phyloP scores from a whole-genome alignment of 2,888 invertebrate genomes.

The Clistopyga incitator region DNA sequence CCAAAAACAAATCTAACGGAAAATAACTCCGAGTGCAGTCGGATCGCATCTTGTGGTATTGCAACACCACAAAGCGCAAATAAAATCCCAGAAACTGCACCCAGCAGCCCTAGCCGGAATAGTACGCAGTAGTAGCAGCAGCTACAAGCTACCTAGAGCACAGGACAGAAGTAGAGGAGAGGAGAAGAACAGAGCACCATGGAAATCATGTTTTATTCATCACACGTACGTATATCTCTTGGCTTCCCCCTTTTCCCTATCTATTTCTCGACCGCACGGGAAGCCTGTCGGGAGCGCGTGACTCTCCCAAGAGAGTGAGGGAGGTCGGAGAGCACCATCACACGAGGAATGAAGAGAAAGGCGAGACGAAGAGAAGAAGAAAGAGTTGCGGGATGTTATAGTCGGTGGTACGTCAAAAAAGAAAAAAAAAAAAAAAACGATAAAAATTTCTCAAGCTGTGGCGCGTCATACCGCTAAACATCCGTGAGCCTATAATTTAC shows the following conservation, averaged over 20 bases:
- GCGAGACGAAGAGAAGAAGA: not conserved
- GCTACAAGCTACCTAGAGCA: conserved; percentile 8
- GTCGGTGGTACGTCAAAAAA: not conserved
- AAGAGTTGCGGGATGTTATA: not conserved
- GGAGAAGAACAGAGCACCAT: conserved; percentile 11
- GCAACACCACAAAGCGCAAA: not conserved
- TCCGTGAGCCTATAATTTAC: conserved; percentile 9
- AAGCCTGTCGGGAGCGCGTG: conserved; percentile 34
- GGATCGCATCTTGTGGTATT: not conserved
- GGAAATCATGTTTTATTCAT: conserved; percentile 65
- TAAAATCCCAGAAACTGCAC: not conserved
- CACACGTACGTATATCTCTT: conserved; percentile 55
- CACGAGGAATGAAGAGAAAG: not conserved
- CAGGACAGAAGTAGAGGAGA: not conserved
- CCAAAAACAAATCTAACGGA: not conserved
- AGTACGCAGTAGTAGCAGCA: conserved; percentile 2
- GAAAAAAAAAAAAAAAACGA: not conserved
- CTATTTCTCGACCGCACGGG: conserved; percentile 47
- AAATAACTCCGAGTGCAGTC: not conserved
- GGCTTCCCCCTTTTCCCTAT: conserved; percentile 36
- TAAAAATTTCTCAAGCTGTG: not conserved
- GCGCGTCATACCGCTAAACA: conserved; percentile 11
- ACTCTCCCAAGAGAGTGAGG: conserved; percentile 10
- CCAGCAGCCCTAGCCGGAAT: not conserved
- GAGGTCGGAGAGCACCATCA: conserved; percentile 22